Percentiles rank a stretch among this genome's conserved stretches.
These are phyloP conservation scores for Sinelater perroti DNA, from an alignment of 2,888 invertebrate genomes.

Conservation along the genomic window DNA sequence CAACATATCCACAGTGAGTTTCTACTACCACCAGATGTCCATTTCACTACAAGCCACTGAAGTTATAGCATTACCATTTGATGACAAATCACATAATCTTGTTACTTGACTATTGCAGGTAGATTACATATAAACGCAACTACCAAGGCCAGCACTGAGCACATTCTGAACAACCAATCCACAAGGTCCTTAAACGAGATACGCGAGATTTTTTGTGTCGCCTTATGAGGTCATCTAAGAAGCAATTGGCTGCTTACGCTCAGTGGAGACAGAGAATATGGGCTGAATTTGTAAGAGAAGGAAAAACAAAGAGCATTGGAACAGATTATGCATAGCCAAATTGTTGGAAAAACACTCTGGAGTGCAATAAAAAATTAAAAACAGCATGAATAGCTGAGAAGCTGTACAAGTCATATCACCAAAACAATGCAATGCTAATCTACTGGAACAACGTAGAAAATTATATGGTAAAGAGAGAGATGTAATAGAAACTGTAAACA, in stretches of 20 bases:
- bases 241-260: constrained; percentile 95
- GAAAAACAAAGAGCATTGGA: no score
- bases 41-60: constrained; percentile 99
- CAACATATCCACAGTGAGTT: constrained; percentile 94
- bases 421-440: no score
- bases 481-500: no score
- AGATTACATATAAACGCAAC: constrained; percentile 98
- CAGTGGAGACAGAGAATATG: constrained; percentile 94
- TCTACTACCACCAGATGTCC: constrained; percentile 96
- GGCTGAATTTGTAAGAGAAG: constrained; percentile 78
- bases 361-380: no score
- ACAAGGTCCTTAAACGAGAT: constrained; percentile 99
- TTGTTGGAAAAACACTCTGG: no score
- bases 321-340: no score
- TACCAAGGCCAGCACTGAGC: constrained; percentile 95
- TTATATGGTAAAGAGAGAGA: no score
- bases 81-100: constrained; percentile 91
- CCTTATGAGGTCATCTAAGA: constrained; percentile 93
- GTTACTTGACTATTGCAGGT: constrained; percentile 98
- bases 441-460: no score
- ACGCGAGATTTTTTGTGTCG: constrained; percentile 97
- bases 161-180: constrained; percentile 99
- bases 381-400: no score
- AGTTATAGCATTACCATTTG: constrained; percentile 94
- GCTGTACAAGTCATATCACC: no score